A percentile compares a stretch with the other conserved stretches of the same genome.
phyloP scores from a whole-genome alignment of 2,888 invertebrate genomes.

The Orgyia antiqua region DNA sequence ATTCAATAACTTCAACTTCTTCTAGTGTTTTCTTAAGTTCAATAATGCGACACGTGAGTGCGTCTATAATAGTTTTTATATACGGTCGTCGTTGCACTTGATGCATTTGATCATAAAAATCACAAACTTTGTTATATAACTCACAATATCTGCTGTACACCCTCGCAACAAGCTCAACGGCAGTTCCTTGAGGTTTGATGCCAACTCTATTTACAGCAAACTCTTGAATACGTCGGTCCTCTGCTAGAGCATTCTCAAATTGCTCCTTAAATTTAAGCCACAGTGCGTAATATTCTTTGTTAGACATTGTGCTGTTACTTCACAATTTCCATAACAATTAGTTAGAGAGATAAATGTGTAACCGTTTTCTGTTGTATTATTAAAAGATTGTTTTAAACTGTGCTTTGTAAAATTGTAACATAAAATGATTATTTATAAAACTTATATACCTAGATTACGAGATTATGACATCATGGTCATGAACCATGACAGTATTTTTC shows the following conservation, averaged over 20 bases:
- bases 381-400: no score
- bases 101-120: slow-evolving; percentile 79
- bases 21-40: slow-evolving; percentile 78
- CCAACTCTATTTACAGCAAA: slow-evolving; percentile 44
- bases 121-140: slow-evolving; percentile 75
- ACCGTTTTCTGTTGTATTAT: no score
- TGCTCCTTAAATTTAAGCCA: slow-evolving; percentile 59
- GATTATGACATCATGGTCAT: no score
- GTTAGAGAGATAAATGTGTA: not conserved
- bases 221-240: slow-evolving; percentile 53
- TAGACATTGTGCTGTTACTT: slow-evolving; percentile 39
- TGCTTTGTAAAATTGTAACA: no score
- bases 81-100: slow-evolving; percentile 79
- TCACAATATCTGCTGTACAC: slow-evolving; percentile 73
- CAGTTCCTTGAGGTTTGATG: slow-evolving; percentile 64
- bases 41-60: slow-evolving; percentile 75
- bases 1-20: slow-evolving; percentile 78
- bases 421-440: no score
- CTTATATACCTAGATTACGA: no score
- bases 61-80: slow-evolving; percentile 78
- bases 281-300: slow-evolving; percentile 51
- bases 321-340: not conserved
- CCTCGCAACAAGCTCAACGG: slow-evolving; percentile 69
- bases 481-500: no score
- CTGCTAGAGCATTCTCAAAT: slow-evolving; percentile 35